phyloP scores from a whole-genome alignment of 2,888 invertebrate species.

The Acrobasis consociella region DNA sequence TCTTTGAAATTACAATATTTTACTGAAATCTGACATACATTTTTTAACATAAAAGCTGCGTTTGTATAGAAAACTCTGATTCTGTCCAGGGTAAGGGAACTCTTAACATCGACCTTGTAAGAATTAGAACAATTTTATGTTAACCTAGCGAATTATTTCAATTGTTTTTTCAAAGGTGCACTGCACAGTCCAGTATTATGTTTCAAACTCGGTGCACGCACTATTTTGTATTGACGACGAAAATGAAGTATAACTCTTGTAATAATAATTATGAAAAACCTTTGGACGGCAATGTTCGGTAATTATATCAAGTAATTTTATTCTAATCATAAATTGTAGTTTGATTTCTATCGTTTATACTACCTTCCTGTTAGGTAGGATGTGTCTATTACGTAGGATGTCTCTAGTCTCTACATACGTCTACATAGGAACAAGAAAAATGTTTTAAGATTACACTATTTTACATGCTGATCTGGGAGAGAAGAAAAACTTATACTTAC shows the following conservation, averaged over 20 bases:
- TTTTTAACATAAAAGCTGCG: no score
- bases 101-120: conserved; percentile 10
- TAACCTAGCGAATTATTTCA: conserved; percentile 6
- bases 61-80: no score
- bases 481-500: no score
- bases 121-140: conserved; percentile 21
- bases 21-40: no score
- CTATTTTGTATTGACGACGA: conserved; percentile 35
- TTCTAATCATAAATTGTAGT: conserved; percentile 43
- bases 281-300: conserved; percentile 48
- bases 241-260: conserved; percentile 37
- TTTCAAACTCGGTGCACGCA: conserved; percentile 35
- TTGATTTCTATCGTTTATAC: conserved; percentile 30
- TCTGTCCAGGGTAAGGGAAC: no score
- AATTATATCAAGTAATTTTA: conserved; percentile 50
- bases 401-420: no score
- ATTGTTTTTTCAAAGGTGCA: conserved; percentile 1
- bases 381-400: no score
- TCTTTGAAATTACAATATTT: no score
- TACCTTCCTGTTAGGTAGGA: neutral
- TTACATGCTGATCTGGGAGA: no score
- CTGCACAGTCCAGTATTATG: conserved; percentile 3
- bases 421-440: no score
- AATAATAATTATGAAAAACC: conserved; percentile 39
- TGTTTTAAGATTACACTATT: no score